Evolutionary conservation across 2,888 invertebrate genomes (phyloP).

Genomic region (Hirtodrosophila trivittata): DNA sequence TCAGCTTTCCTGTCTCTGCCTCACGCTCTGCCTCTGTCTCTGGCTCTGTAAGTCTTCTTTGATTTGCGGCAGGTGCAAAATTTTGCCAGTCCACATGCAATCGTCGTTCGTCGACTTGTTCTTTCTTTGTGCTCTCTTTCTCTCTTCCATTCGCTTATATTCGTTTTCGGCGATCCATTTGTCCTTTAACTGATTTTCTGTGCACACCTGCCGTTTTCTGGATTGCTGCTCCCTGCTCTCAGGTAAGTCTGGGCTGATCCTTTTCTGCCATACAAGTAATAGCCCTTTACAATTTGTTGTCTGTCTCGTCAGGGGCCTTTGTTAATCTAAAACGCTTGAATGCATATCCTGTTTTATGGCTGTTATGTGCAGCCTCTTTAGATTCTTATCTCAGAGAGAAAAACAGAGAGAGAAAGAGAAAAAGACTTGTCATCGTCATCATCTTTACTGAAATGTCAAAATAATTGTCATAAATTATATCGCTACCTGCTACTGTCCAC

Average conservation of each 20-base stretch:
- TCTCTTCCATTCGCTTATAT: constrained; percentile 1
- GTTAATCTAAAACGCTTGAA: constrained; percentile 61
- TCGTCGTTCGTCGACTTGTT: constrained; percentile 21
- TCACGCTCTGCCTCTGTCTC: constrained; percentile 1
- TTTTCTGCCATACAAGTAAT: constrained; percentile 43
- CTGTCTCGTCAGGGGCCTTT: constrained; percentile 31
- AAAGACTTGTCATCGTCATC: constrained; percentile 31
- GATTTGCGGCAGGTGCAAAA: constrained; percentile 77
- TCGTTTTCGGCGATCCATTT: constrained; percentile 29
- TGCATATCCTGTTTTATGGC: constrained; percentile 59
- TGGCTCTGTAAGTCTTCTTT: constrained; percentile 47
- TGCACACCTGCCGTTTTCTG: constrained; percentile 52
- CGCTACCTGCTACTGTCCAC: constrained; percentile 67
- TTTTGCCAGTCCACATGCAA: constrained; percentile 30
- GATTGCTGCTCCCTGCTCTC: constrained; percentile 6
- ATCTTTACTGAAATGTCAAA: constrained; percentile 61
- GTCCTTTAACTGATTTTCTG: constrained; percentile 53
- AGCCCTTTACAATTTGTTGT: constrained; percentile 47
- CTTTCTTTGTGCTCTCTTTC: constrained; percentile 1
- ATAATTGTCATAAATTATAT: constrained; percentile 71
- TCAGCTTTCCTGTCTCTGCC: constrained; percentile 29
- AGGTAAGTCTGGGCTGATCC: constrained; percentile 52
- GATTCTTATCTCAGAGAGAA: constrained; percentile 39
- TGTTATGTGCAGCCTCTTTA: constrained; percentile 37
- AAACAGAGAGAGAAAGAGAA: not conserved